Percentiles rank a stretch among this genome's conserved stretches.
phyloP scores from a whole-genome alignment of 2,888 invertebrate species.

The Blastobasis lacticolella region DNA sequence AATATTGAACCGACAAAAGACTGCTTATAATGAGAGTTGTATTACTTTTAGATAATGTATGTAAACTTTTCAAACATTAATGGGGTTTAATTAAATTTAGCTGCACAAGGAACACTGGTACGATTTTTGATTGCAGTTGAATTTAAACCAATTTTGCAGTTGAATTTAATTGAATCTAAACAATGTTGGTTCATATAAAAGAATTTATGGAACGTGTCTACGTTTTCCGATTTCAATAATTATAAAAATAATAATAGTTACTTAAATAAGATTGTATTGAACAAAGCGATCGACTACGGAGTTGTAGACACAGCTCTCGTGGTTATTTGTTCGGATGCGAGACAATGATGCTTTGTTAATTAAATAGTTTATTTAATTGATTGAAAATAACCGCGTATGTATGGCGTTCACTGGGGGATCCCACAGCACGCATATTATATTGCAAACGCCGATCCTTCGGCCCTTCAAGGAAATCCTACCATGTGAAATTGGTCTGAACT shows the following conservation, averaged over 20 bases:
- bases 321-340: not conserved
- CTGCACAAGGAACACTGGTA: no score
- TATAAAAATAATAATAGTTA: slow-evolving; percentile 13
- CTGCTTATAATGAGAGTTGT: slow-evolving; percentile 39
- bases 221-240: slow-evolving; percentile 17
- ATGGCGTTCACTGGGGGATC: no score
- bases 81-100: not conserved
- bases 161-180: no score
- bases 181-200: slow-evolving; percentile 16
- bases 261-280: no score
- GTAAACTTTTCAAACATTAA: slow-evolving; percentile 1
- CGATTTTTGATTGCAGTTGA: no score
- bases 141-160: no score
- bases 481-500: slow-evolving; percentile 28
- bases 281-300: no score
- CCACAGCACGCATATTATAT: no score
- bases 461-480: slow-evolving; percentile 18
- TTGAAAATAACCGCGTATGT: no score
- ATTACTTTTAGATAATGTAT: slow-evolving; percentile 24
- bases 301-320: no score
- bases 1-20: slow-evolving; percentile 32
- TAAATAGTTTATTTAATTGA: no score
- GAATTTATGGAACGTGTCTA: slow-evolving; percentile 16
- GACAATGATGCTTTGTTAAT: not conserved
- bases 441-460: not conserved